Percentiles rank a stretch among this genome's conserved stretches.
phyloP scores from a whole-genome alignment of 2,888 invertebrate genomes.

The Noctua comes region DNA sequence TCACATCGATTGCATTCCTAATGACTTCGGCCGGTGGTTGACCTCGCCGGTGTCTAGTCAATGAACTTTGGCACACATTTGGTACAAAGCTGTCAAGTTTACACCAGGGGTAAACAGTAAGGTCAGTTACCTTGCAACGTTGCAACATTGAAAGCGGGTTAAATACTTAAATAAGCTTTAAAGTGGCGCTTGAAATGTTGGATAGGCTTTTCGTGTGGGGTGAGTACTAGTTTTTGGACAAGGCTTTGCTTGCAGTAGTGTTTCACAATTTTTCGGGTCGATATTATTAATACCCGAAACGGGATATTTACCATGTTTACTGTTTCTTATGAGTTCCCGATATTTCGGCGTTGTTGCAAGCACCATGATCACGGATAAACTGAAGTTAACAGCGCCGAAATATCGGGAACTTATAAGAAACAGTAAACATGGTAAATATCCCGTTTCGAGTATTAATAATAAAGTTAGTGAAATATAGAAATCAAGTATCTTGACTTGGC shows the following conservation, averaged over 20 bases:
- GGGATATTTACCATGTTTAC: too few relatives aligned
- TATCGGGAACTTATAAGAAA: too few relatives aligned
- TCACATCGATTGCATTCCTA: slow-evolving; percentile 67
- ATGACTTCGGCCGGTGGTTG: slow-evolving; percentile 59
- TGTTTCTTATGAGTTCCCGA: too few relatives aligned
- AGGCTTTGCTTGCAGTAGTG: neutral
- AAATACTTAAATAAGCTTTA: slow-evolving; percentile 6
- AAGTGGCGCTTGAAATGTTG: slow-evolving; percentile 27
- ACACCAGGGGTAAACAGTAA: slow-evolving; percentile 76
- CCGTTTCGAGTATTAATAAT: too few relatives aligned
- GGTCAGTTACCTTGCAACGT: slow-evolving; percentile 70
- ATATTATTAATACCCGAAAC: too few relatives aligned
- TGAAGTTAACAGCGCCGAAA: too few relatives aligned
- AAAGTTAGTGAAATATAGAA: too few relatives aligned
- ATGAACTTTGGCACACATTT: slow-evolving; percentile 67
- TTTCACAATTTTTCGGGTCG: neutral
- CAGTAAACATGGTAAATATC: too few relatives aligned
- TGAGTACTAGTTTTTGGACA: neutral
- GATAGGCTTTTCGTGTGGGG: neutral
- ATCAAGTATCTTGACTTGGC: too few relatives aligned
- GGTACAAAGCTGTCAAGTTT: slow-evolving; percentile 76
- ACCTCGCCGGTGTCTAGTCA: slow-evolving; percentile 66
- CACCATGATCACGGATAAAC: too few relatives aligned
- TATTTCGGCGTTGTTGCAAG: too few relatives aligned
- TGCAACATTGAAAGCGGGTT: slow-evolving; percentile 46